Base-by-base conservation (phyloP, 2,888 invertebrate genomes). In the Dysmachus trigonus region DNA sequence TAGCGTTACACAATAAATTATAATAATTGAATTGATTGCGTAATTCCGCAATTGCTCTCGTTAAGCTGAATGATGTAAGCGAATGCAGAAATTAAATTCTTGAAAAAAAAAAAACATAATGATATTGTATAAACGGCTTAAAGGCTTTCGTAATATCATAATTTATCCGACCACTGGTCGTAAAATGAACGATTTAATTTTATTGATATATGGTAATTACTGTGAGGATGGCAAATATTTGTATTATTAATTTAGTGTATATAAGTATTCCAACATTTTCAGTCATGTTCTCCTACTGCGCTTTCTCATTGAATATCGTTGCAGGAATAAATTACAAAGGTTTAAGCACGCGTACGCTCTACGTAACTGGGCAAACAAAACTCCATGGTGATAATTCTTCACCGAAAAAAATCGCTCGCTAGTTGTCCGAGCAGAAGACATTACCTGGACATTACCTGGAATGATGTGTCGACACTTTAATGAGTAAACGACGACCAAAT, bases 381-480 rank as follows among this genome's bases (percentile, higher is more conserved):
- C 38, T 38, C 76, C 10, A 7, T 35, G 38, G 33, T 10, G 38
- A 38, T 76, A 76, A 76, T 76, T 76, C 38, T 76, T 76, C 38
- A 38, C 22, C 38, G 18, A 62, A 27, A 76, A 76, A 73, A 73
- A 41, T 33, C 35, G 27, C 7, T 62, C 62, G 62, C 62, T 10
- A 27, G 62, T 8, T 62, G 27, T 27, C 22, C 15, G 38, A 76
- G 38, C 22, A 41, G 38, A 41, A 41, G 38, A 41, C 38, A 41
- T 41, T 41, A 41, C 15, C 22, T 10, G 22, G 18, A 74, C 33
- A 74, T 74, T 74, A 35, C 35, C 74, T 74, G 35, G 38, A 33
- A 33, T 22, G n/a, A 35, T 76, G 38, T 76, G 33, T 38, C 76
- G 76, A 76, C 76, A 76, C 76, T 22, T 76, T 76, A 38, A 76